A percentile compares a stretch with the other conserved stretches of the same genome.
Conservation (phyloP, 1,140 invertebrate genomes). For the Mylabris phalerata region DNA sequence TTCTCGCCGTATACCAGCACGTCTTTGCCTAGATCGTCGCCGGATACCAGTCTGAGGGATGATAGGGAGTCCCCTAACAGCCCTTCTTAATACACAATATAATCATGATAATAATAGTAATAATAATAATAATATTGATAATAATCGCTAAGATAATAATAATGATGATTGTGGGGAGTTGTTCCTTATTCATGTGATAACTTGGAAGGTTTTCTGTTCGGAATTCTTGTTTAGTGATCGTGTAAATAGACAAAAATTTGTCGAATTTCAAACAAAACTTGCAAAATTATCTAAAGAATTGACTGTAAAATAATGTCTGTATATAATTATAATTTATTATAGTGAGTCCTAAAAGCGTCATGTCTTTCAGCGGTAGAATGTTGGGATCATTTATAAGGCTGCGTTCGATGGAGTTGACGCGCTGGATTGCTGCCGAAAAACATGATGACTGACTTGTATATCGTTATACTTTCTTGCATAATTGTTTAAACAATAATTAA, state of each 20-base stretch:
- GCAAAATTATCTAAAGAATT: too few relatives aligned
- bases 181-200: slow-evolving; percentile 17
- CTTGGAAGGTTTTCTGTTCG: slow-evolving; percentile 1
- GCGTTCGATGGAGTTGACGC: slow-evolving; percentile 9
- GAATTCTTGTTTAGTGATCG: not conserved
- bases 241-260: slow-evolving; percentile 7
- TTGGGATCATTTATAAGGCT: slow-evolving; percentile 29
- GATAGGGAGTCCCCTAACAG: slow-evolving; percentile 46
- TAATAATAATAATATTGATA: too few relatives aligned
- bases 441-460: slow-evolving; percentile 26
- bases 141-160: too few relatives aligned
- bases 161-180: not conserved
- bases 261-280: slow-evolving; percentile 13
- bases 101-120: too few relatives aligned
- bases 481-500: slow-evolving; percentile 13
- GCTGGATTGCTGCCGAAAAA: slow-evolving; percentile 19
- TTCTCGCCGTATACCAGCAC: slow-evolving; percentile 47
- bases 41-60: slow-evolving; percentile 47
- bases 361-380: slow-evolving; percentile 28
- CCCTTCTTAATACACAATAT: slow-evolving; percentile 42
- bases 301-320: slow-evolving; percentile 30
- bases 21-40: slow-evolving; percentile 47
- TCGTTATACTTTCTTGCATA: slow-evolving; percentile 25
- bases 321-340: slow-evolving; percentile 36
- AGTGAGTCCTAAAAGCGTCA: slow-evolving; percentile 22